Percentiles rank a stretch among this genome's conserved stretches.
Evolutionary conservation across 2,888 invertebrate genomes (phyloP).

Genomic region (Mycogona germanica): DNA sequence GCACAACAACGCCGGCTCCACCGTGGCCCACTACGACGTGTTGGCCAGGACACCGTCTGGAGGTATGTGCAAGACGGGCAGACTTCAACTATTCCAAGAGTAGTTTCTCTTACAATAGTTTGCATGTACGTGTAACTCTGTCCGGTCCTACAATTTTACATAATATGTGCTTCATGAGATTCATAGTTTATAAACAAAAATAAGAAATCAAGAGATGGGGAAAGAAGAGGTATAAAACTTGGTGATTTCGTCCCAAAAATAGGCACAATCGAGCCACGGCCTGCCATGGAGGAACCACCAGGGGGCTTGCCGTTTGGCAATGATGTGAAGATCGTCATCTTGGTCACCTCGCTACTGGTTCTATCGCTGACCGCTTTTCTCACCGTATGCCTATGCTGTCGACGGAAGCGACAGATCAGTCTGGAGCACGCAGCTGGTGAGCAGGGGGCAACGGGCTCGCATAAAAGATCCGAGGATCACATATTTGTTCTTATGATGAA

Average conservation of each 20-base stretch:
- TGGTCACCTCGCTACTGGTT: slow-evolving; percentile 11
- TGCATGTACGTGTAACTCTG: too few species aligned
- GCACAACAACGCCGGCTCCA: slow-evolving; percentile 36
- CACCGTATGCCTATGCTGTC: slow-evolving; percentile 14
- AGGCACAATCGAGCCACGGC: slow-evolving; percentile 3
- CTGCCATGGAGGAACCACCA: background rate
- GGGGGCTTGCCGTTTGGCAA: slow-evolving; percentile 11
- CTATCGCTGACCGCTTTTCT: slow-evolving; percentile 12
- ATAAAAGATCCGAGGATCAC: background rate
- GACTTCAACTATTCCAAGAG: too few species aligned
- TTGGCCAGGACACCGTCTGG: slow-evolving; percentile 34
- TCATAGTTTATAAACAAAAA: too few species aligned
- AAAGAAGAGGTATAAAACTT: too few species aligned
- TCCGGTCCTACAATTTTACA: too few species aligned
- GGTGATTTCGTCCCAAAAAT: too few species aligned
- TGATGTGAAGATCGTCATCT: slow-evolving; percentile 13
- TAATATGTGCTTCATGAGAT: too few species aligned
- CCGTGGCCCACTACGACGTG: slow-evolving; percentile 33
- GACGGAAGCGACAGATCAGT: slow-evolving; percentile 13
- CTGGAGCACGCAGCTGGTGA: slow-evolving; percentile 5
- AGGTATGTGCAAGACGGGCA: slow-evolving; percentile 30
- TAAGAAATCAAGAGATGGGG: too few species aligned
- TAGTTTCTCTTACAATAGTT: too few species aligned
- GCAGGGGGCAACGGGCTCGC: background rate
- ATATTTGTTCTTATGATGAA: background rate